Base-by-base conservation (phyloP, 2,888 invertebrate genomes). In the Lapara coniferarum region DNA sequence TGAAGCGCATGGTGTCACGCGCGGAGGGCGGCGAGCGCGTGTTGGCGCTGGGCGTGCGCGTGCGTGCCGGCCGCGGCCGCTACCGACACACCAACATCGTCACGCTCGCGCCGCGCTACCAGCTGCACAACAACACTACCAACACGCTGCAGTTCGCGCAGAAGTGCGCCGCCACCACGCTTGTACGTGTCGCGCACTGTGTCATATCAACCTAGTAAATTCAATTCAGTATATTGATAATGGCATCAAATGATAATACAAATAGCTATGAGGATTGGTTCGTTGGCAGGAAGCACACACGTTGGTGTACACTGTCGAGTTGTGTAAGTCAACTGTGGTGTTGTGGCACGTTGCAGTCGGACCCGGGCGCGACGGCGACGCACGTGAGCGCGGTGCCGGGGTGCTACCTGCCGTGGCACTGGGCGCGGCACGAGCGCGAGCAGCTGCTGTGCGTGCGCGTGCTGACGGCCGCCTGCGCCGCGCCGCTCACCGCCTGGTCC, bases 381-480 rank as follows among this genome's bases (percentile, higher is more conserved):
- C 96, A 96, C 87, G 95, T 98, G 83, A 95, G 96, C 71, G 97
- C 98, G 1, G 96, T 98, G 81, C 96, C 98, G 0, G 97, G 97
- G 75, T 98, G 98, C 85, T 97, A 97, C 87, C 96, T 99, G 91
- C 97, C 99, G 19, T 99, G 98, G 94, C 99, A 99, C 91, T 99
- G 99, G 99, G 97, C 98, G 67, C 95, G 98, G 73, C 95, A 97
- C 78, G 99, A 99, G 85, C 96, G 97, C 76, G 97, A 98, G 81
- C 97, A 97, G 82, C 93, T 98, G 80, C 94, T 99, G 66, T 98
- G 98, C 91, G 97, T 98, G 66, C 95, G 97, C 56, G 94, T 98
- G 73, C 94, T 96, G 72, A 55, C 46, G 3, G 68, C 70, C 63
- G 58, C 63, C 69, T 66, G 66, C 93, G 94, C 0, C 66, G 72